Evolutionary conservation across 2,113 vertebrate species (phyloP).

Genomic region (Prunella himalayana): DNA sequence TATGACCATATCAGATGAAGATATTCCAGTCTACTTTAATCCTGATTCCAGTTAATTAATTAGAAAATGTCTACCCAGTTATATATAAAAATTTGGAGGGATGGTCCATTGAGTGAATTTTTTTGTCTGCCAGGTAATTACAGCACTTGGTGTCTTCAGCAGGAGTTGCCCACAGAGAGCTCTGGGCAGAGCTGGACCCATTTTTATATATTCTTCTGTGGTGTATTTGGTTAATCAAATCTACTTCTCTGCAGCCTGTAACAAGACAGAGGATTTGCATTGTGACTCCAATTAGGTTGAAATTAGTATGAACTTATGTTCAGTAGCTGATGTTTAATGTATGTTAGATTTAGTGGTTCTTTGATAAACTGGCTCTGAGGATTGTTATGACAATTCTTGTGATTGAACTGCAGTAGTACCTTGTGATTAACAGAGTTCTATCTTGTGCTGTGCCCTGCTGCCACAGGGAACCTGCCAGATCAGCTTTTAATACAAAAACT

Average conservation of each 20-base stretch:
- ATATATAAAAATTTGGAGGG: background rate
- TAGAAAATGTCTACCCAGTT: background rate
- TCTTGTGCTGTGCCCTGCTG: background rate
- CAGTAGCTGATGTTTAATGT: background rate
- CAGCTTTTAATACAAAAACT: background rate
- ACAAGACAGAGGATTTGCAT: background rate
- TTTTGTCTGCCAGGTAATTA: background rate
- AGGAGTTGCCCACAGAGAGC: background rate
- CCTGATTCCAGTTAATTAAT: background rate
- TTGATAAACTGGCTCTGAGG: background rate
- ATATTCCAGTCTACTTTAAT: background rate
- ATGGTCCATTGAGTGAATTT: background rate
- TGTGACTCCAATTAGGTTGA: slow-evolving; percentile 2
- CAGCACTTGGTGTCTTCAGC: background rate
- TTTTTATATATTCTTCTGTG: background rate
- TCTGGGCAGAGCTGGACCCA: background rate
- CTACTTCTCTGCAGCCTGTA: background rate
- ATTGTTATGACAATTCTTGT: background rate
- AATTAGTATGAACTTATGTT: background rate
- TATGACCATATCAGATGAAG: background rate
- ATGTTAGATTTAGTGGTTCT: background rate
- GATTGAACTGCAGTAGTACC: background rate
- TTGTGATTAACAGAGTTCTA: background rate
- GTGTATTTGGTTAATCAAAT: background rate
- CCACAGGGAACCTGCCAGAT: background rate